Evolutionary conservation across 2,888 invertebrate species (phyloP), one percentile per base, ranked within the genome.

Genomic region (Lingula anatina): DNA sequence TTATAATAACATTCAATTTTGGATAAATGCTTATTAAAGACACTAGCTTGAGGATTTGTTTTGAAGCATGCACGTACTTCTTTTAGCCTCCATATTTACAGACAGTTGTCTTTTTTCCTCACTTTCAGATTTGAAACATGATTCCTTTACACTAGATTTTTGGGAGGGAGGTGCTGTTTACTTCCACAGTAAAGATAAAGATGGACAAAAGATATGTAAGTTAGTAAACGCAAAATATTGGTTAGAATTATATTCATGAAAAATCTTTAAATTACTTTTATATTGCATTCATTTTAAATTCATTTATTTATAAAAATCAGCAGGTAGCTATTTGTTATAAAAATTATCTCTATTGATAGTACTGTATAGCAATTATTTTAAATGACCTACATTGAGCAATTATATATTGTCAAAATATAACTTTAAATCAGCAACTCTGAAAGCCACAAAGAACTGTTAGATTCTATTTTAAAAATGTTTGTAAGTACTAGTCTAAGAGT

Each of bases 151-250:
- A 45, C 80, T 82, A 72, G 86, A 88, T 27, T 85, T 89, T 57
- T 76, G 91, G 23, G 83, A 85, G 44, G 85, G 86, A 61, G 93
- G 92, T 18, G 82, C 84, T 2, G 82, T 89, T 50, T 94, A 87
- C 70, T 84, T 86, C 0, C 85, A 84, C 65, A 88, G 88, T 35
- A 81, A 83, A 61, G 94, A 95, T 71, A 81, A 86, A 40, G 90
- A 93, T 75, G 91, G 89, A 9, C 55, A 65, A 47, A 58, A 61
- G 45, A 68, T 74, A 31, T 61, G 74, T 73, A 61, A 65, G 68
- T 59, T 21, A n/a, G 27, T 3, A n/a, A 9, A 27, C 5, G 21
- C 21, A 27, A 20, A 27, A 7, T 2, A 18, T 35, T 39, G 18
- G n/a, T 23, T 5, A 37, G 40, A 40, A 18, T 39, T 43, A 9